phyloP scores from a whole-genome alignment of 2,113 vertebrate genomes.

The Dryoscopus gambensis region DNA sequence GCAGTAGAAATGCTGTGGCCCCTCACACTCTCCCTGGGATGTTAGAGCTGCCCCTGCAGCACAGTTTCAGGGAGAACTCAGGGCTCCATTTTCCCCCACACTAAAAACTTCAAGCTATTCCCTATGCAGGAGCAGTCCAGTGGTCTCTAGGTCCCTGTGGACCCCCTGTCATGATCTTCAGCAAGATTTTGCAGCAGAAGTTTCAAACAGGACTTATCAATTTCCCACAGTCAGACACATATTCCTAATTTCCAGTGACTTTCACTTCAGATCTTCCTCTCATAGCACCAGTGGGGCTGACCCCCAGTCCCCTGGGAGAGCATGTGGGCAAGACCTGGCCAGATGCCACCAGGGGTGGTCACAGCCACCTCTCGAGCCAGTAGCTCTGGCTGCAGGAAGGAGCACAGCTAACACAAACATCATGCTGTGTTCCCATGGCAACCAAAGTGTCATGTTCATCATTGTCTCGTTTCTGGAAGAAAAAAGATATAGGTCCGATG shows the following conservation, averaged over 20 bases:
- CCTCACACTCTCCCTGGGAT: neutral
- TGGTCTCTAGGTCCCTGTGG: neutral
- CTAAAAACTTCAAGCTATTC: neutral
- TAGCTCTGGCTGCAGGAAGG: neutral
- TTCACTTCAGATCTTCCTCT: neutral
- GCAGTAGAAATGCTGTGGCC: neutral
- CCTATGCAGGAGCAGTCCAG: rapidly evolving
- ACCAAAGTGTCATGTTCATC: conserved; percentile 39
- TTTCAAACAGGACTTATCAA: neutral
- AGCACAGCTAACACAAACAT: neutral
- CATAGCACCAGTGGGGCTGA: neutral
- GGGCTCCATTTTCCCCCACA: rapidly evolving
- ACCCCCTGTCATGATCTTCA: neutral
- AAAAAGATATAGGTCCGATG: neutral
- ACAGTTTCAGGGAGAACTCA: neutral
- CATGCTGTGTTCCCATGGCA: conserved; percentile 29
- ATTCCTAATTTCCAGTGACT: neutral
- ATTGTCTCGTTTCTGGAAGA: neutral
- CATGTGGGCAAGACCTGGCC: rapidly evolving
- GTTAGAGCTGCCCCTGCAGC: neutral
- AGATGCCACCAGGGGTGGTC: neutral
- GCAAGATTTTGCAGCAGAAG: neutral
- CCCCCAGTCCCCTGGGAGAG: rapidly evolving
- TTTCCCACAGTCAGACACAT: neutral
- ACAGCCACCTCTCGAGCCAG: neutral